Conservation (phyloP, 1,140 invertebrate species). For the Rhyzopertha dominica region DNA sequence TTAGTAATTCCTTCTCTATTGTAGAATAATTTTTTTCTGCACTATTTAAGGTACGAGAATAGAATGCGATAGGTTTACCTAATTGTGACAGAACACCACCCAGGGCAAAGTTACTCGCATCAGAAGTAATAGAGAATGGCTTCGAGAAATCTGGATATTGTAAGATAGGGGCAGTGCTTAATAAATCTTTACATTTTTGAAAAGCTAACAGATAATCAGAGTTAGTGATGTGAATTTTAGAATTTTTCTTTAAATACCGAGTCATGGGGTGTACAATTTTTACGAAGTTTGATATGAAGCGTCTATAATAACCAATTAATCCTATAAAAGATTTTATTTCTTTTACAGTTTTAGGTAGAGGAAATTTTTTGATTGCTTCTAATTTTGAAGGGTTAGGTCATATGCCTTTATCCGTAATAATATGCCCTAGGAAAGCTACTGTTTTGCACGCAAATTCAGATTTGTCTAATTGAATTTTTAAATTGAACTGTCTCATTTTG, state of each 20-base stretch:
- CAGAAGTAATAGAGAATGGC: slow-evolving; percentile 38
- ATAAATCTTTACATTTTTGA: slow-evolving; percentile 6
- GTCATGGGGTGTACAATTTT: slow-evolving; percentile 24
- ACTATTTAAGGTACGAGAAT: not conserved
- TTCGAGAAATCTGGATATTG: slow-evolving; percentile 38
- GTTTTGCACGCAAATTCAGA: no score
- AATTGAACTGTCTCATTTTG: not conserved
- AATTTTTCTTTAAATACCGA: slow-evolving; percentile 22
- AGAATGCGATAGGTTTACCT: slow-evolving; percentile 19
- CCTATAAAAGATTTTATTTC: slow-evolving; percentile 14
- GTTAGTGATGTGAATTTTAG: slow-evolving; percentile 8
- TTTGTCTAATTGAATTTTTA: slow-evolving; percentile 1
- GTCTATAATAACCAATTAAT: slow-evolving; percentile 16
- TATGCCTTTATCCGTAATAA: slow-evolving; percentile 15
- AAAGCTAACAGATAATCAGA: slow-evolving; percentile 7
- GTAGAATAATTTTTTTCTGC: slow-evolving; percentile 9
- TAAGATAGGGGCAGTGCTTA: slow-evolving; percentile 26
- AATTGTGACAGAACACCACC: slow-evolving; percentile 40
- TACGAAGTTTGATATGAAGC: slow-evolving; percentile 24
- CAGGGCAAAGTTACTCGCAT: slow-evolving; percentile 37
- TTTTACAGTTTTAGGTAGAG: slow-evolving; percentile 18
- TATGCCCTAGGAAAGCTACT: no score
- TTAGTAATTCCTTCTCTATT: slow-evolving; percentile 9
- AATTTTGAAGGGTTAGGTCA: slow-evolving; percentile 21
- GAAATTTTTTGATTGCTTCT: slow-evolving; percentile 19